Conservation (phyloP, 2,888 invertebrate genomes). For the Pasiphila rectangulata region DNA sequence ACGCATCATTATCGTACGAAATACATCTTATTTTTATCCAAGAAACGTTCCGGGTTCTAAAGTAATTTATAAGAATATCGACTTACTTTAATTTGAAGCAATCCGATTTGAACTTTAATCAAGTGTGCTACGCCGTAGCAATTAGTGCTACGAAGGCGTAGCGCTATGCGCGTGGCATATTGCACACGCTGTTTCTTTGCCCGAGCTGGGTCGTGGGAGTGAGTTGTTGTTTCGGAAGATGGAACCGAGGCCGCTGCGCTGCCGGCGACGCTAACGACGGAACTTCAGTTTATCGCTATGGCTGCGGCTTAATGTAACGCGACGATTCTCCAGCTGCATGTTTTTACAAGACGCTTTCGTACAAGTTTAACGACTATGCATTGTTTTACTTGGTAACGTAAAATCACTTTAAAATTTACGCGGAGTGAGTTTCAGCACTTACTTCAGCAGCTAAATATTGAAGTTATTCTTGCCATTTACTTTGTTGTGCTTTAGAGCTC, state of each 20-base stretch:
- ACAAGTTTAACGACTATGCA: constrained; percentile 3
- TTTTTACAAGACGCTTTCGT: constrained; percentile 11
- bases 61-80: too few species aligned
- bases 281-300: constrained; percentile 29
- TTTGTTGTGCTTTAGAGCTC: too few species aligned
- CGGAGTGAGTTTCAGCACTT: background rate
- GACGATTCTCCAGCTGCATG: constrained; percentile 11
- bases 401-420: too few species aligned
- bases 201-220: constrained; percentile 25
- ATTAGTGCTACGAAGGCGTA: constrained; percentile 2
- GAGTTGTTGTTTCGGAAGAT: background rate
- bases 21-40: too few species aligned
- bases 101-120: too few species aligned
- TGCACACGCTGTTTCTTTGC: background rate
- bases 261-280: constrained; percentile 28
- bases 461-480: too few species aligned
- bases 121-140: background rate
- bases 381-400: constrained; percentile 4
- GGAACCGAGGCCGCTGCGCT: constrained; percentile 1
- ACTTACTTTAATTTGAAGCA: background rate
- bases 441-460: background rate
- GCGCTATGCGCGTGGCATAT: constrained; percentile 13
- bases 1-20: too few species aligned
- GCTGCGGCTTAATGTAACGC: constrained; percentile 18
- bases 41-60: too few species aligned